Conservation (phyloP, 1,140 invertebrate species). For the Melanaphis sacchari region DNA sequence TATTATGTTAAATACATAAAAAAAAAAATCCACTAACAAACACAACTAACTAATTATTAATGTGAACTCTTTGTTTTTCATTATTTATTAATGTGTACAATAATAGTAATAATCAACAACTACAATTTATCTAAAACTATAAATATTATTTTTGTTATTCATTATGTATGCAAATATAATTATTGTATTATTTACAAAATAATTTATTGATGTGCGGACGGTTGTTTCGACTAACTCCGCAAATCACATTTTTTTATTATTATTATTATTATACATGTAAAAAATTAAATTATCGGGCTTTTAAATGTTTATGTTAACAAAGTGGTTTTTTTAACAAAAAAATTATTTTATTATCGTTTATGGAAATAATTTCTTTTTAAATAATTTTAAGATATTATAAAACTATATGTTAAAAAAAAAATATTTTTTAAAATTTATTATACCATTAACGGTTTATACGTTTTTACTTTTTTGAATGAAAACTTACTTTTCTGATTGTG, state of each 20-base stretch:
- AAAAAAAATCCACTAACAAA: conserved; percentile 5
- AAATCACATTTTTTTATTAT: not conserved
- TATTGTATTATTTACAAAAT: conserved; percentile 21
- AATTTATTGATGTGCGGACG: not conserved
- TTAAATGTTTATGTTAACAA: not conserved
- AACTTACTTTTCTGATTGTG: too few species aligned
- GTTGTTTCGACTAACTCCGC: not conserved
- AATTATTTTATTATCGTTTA: not conserved
- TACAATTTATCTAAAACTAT: not conserved
- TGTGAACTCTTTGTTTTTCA: not conserved
- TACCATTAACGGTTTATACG: not conserved
- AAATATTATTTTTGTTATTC: not conserved
- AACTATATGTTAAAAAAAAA: not conserved
- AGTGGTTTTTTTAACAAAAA: conserved; percentile 1
- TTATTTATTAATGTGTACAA: not conserved
- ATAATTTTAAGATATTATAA: not conserved
- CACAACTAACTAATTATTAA: conserved; percentile 8
- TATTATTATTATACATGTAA: conserved; percentile 2
- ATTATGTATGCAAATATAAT: not conserved
- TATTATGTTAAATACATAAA: not conserved
- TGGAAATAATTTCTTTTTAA: not conserved
- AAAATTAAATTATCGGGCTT: not conserved
- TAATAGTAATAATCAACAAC: not conserved
- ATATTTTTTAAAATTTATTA: not conserved
- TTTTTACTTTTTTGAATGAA: too few species aligned